phyloP scores from a whole-genome alignment of 2,888 invertebrate species.

The Patella depressa region DNA sequence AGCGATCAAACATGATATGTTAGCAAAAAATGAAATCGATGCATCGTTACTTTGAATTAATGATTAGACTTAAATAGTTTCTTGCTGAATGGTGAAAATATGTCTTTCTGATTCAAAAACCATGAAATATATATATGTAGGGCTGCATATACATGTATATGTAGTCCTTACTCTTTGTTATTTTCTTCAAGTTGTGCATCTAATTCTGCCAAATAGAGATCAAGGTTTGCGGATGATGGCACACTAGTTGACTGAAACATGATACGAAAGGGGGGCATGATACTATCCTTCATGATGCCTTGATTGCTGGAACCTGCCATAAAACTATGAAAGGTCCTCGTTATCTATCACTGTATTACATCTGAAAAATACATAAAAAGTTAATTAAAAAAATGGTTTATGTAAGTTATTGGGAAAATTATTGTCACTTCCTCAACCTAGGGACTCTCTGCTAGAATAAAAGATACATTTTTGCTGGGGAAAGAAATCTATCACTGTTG shows the following conservation, averaged over 20 bases:
- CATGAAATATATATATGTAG: background rate
- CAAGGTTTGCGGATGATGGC: conserved; percentile 52
- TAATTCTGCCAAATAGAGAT: conserved; percentile 52
- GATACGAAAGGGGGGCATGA: conserved; percentile 49
- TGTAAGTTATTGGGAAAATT: too few relatives aligned
- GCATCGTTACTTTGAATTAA: background rate
- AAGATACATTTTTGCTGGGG: too few relatives aligned
- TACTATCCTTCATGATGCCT: conserved; percentile 10
- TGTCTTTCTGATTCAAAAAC: background rate
- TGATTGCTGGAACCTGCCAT: background rate
- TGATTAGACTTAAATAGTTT: background rate
- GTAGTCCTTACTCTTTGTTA: conserved; percentile 49
- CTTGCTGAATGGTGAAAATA: background rate
- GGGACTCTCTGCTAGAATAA: too few relatives aligned
- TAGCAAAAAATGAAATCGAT: background rate
- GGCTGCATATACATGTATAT: background rate
- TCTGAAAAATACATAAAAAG: too few relatives aligned
- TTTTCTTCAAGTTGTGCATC: conserved; percentile 59
- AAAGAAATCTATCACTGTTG: too few relatives aligned
- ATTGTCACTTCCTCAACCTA: too few relatives aligned
- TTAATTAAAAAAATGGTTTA: too few relatives aligned
- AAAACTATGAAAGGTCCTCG: background rate
- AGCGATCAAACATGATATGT: too few relatives aligned
- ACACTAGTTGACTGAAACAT: conserved; percentile 50
- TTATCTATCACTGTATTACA: too few relatives aligned